Conservation (phyloP, 2,797 vertebrate genomes). For the Limosa lapponica region DNA sequence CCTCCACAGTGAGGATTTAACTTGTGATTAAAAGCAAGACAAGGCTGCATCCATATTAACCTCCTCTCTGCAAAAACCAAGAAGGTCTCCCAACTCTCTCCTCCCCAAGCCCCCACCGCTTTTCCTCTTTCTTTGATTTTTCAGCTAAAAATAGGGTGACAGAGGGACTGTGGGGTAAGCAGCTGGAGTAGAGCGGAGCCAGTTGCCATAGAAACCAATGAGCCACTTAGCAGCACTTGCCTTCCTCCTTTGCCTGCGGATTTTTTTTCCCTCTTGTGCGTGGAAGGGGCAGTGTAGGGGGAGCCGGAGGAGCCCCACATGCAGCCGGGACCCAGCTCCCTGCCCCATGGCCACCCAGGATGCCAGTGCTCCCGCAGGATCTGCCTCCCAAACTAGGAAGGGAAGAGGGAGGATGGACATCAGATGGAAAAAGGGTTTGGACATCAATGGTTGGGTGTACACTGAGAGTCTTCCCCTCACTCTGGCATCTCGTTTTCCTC, state of each 20-base stretch:
- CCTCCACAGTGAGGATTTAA: neutral
- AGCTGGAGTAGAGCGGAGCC: conserved; percentile 79
- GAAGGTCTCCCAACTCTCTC: conserved; percentile 41
- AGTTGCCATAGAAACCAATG: conserved; percentile 82
- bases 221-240: conserved; percentile 82
- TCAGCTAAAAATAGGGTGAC: conserved; percentile 84
- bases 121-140: conserved; percentile 78
- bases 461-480: neutral
- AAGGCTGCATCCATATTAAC: conserved; percentile 54
- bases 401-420: neutral
- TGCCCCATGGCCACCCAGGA: neutral
- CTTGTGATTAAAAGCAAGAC: conserved; percentile 49
- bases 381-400: neutral
- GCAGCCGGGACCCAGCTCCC: neutral
- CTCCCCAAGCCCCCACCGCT: conserved; percentile 24
- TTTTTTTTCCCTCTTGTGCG: conserved; percentile 50
- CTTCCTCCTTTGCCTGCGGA: conserved; percentile 76
- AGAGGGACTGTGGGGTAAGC: conserved; percentile 85
- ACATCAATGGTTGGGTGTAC: too few relatives aligned
- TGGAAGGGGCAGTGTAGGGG: conserved; percentile 25
- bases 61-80: neutral
- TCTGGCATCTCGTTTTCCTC: neutral
- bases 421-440: neutral
- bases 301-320: neutral
- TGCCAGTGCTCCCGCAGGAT: fast-evolving